These are phyloP conservation scores for Hybognathus amarus DNA, from an alignment of 2,797 vertebrate genomes.

Conservation along the genomic window DNA sequence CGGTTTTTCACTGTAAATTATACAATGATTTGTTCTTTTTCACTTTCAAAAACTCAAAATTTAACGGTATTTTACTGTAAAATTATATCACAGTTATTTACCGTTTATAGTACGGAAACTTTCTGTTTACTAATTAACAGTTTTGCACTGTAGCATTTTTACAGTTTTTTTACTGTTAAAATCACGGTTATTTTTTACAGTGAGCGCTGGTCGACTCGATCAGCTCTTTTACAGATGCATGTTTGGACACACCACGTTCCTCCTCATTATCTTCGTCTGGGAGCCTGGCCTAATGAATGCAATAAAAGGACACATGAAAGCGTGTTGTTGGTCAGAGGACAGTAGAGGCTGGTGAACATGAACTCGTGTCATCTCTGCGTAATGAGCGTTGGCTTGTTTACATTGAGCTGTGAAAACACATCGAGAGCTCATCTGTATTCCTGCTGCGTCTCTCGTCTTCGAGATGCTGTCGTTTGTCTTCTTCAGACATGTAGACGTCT, in stretches of 20 bases:
- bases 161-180: no score
- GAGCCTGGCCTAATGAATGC: conserved; percentile 32
- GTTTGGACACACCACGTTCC: conserved; percentile 47
- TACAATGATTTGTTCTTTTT: no score
- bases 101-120: no score
- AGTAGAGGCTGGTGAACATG: not conserved
- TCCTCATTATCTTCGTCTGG: conserved; percentile 51
- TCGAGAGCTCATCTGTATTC: conserved; percentile 26
- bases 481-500: not conserved
- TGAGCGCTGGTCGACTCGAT: not conserved
- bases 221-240: not conserved
- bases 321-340: conserved; percentile 30
- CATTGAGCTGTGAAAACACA: not conserved
- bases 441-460: not conserved
- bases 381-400: not conserved
- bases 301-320: conserved; percentile 32
- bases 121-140: no score
- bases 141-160: no score
- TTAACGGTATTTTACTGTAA: no score
- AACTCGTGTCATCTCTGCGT: not conserved
- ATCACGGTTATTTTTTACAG: no score
- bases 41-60: no score
- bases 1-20: no score
- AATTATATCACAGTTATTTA: no score
- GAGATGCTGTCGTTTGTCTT: not conserved